Conservation (phyloP, 2,888 invertebrate species). For the Pasiphila rectangulata region DNA sequence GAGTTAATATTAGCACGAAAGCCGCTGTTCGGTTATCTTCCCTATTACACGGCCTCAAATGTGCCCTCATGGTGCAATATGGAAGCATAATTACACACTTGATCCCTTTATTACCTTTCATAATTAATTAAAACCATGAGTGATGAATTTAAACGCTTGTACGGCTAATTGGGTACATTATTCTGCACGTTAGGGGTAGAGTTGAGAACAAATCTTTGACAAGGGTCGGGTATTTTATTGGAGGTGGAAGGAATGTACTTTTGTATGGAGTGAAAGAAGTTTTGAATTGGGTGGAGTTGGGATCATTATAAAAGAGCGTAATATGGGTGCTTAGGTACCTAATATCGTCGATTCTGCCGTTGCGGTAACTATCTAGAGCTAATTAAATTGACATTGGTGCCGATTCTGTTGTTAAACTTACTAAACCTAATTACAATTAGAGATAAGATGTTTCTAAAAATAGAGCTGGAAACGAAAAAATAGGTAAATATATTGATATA, state of each 20-base stretch:
- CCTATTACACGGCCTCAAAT: conserved; percentile 29
- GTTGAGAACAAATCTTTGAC: conserved; percentile 28
- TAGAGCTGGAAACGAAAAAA: no score
- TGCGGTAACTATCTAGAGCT: no score
- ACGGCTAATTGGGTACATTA: conserved; percentile 34
- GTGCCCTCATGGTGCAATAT: conserved; percentile 53
- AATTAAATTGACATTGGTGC: no score
- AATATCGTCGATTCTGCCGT: no score
- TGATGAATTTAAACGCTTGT: conserved; percentile 35
- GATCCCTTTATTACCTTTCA: conserved; percentile 52
- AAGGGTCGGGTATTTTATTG: conserved; percentile 24
- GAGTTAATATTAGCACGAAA: neutral
- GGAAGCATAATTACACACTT: conserved; percentile 54
- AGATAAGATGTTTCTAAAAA: no score
- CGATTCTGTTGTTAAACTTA: no score
- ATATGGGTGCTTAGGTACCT: no score
- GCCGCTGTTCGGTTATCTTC: conserved; percentile 2
- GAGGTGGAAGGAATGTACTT: no score
- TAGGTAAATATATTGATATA: no score
- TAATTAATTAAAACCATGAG: conserved; percentile 53
- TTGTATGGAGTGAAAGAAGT: conserved; percentile 16
- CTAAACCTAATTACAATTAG: no score
- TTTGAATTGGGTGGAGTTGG: conserved; percentile 5
- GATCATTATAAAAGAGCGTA: neutral
- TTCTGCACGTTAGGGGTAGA: conserved; percentile 27